Conservation (phyloP, 1,140 invertebrate genomes). For the Yoshiicerus persimilis region DNA sequence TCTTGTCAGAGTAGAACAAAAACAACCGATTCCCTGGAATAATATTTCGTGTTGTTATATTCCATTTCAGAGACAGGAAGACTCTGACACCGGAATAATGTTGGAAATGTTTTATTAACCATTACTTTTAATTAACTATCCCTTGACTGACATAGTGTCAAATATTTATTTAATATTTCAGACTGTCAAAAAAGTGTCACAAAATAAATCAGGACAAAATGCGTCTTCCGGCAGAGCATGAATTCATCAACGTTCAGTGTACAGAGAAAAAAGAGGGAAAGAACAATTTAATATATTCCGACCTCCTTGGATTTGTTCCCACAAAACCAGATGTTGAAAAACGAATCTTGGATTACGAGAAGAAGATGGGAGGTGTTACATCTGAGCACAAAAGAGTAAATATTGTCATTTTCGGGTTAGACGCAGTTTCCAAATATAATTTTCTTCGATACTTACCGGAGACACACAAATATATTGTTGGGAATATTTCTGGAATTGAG, state of each 20-base stretch:
- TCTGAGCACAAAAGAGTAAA: slow-evolving; percentile 51
- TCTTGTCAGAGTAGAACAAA: not conserved
- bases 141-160: not conserved
- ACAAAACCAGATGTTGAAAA: not conserved
- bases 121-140: not conserved
- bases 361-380: too few species aligned
- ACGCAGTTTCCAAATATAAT: slow-evolving; percentile 81
- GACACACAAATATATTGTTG: slow-evolving; percentile 63
- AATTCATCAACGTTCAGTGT: not conserved
- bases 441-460: slow-evolving; percentile 78
- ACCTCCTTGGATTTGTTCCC: not conserved
- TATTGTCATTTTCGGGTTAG: slow-evolving; percentile 80
- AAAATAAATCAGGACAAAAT: not conserved
- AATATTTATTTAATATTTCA: not conserved
- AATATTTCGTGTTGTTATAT: not conserved
- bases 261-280: not conserved
- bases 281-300: not conserved
- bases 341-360: not conserved
- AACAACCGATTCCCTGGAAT: not conserved
- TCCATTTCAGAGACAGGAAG: not conserved
- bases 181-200: not conserved
- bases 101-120: not conserved
- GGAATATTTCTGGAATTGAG: slow-evolving; percentile 65
- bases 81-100: not conserved
- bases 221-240: not conserved